Percentiles rank a stretch among this genome's conserved stretches.
These are phyloP conservation scores for Protodeltote pygarga DNA, from an alignment of 2,888 invertebrate genomes.

Conservation along the genomic window DNA sequence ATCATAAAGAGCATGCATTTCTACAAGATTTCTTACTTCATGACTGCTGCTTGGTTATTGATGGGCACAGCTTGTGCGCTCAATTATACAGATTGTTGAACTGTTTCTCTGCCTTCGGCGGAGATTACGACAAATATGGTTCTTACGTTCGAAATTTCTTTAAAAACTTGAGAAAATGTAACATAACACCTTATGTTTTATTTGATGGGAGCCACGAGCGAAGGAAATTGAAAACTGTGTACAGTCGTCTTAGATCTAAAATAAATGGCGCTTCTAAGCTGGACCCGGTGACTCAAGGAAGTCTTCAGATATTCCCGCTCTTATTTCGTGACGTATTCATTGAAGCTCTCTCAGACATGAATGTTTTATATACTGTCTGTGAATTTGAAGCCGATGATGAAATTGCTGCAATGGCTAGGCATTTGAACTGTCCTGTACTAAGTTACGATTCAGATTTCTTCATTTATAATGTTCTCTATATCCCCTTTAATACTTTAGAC, in stretches of 20 bases:
- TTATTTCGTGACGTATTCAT: slow-evolving; percentile 91
- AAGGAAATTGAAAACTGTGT: slow-evolving; percentile 90
- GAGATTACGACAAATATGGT: slow-evolving; percentile 94
- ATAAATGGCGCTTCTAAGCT: slow-evolving; percentile 86
- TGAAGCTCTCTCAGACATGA: slow-evolving; percentile 89
- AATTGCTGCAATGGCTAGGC: slow-evolving; percentile 93
- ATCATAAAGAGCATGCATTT: slow-evolving; percentile 88
- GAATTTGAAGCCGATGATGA: slow-evolving; percentile 97
- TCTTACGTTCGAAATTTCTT: slow-evolving; percentile 89
- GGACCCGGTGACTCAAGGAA: slow-evolving; percentile 85
- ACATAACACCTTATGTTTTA: slow-evolving; percentile 90
- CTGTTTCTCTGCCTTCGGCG: slow-evolving; percentile 92
- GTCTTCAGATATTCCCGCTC: slow-evolving; percentile 90
- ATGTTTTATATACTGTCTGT: slow-evolving; percentile 90
- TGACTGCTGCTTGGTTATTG: slow-evolving; percentile 91
- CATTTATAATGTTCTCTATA: slow-evolving; percentile 93
- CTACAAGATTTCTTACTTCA: slow-evolving; percentile 89
- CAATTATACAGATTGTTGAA: slow-evolving; percentile 89
- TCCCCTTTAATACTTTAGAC: slow-evolving; percentile 91
- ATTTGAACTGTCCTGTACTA: slow-evolving; percentile 93
- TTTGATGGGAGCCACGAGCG: slow-evolving; percentile 93
- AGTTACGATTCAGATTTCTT: slow-evolving; percentile 98
- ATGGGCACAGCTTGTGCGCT: slow-evolving; percentile 92
- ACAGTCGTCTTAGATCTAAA: slow-evolving; percentile 87
- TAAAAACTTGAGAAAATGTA: slow-evolving; percentile 89